phyloP scores from a whole-genome alignment of 2,797 vertebrate genomes.

The Pitangus sulphuratus region DNA sequence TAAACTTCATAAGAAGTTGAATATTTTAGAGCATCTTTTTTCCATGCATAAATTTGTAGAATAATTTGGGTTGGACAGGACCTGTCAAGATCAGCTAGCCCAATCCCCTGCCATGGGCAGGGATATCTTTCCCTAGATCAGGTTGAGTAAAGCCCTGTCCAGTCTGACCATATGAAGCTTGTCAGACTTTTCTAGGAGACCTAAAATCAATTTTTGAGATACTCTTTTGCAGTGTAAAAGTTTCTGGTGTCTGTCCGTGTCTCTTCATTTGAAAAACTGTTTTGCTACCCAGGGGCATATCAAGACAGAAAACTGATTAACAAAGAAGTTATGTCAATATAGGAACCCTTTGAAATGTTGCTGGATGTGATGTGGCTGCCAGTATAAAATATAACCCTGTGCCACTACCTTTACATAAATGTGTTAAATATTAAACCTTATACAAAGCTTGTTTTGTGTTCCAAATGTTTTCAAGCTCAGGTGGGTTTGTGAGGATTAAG shows the following conservation, averaged over 20 bases:
- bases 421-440: conserved; percentile 51
- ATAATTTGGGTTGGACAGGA: not conserved
- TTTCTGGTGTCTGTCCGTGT: not conserved
- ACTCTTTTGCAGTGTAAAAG: not conserved
- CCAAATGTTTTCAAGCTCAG: not conserved
- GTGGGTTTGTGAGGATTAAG: conserved; percentile 43
- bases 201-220: not conserved
- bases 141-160: not conserved
- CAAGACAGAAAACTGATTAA: not conserved
- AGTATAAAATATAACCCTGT: not conserved
- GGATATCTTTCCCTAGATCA: not conserved
- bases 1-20: not conserved
- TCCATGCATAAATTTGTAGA: not conserved
- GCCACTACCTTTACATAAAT: conserved; percentile 9
- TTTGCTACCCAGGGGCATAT: not conserved
- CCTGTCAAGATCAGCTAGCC: not conserved
- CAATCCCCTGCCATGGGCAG: not conserved
- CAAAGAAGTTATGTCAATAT: not conserved
- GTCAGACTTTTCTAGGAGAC: not conserved
- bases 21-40: not conserved
- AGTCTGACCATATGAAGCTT: not conserved
- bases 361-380: not conserved
- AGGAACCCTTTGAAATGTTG: not conserved
- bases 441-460: conserved; percentile 22
- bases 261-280: not conserved